Conservation (phyloP, 2,888 invertebrate species). For the Mesorhabditis sp. region DNA sequence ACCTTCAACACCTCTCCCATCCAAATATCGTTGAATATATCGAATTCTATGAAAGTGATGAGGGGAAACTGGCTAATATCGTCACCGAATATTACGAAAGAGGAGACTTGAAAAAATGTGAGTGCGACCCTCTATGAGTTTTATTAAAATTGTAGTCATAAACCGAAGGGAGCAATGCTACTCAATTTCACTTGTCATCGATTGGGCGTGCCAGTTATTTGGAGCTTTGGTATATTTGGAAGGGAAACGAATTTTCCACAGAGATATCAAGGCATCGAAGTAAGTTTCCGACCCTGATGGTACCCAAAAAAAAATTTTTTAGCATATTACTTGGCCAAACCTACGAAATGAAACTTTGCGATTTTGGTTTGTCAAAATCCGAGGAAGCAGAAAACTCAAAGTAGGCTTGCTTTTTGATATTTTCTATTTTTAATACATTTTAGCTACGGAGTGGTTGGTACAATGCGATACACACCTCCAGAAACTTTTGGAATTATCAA, state of each 20-base stretch:
- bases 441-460: background rate
- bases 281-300: no score
- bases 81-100: conserved; percentile 4
- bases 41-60: background rate
- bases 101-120: background rate
- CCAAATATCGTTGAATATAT: conserved; percentile 5
- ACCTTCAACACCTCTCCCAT: background rate
- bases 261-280: conserved; percentile 2
- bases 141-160: background rate
- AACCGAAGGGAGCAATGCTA: background rate
- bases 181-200: background rate
- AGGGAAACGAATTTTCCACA: background rate
- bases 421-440: background rate
- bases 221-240: background rate
- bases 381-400: background rate
- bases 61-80: background rate
- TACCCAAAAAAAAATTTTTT: no score
- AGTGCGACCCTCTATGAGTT: background rate
- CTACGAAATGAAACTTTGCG: conserved; percentile 1
- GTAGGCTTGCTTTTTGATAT: background rate
- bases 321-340: background rate
- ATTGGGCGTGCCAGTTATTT: background rate
- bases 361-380: conserved; percentile 3
- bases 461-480: background rate
- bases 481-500: background rate